Base-by-base conservation (phyloP, 2,888 invertebrate species). In the Trachelus troglodyta region DNA sequence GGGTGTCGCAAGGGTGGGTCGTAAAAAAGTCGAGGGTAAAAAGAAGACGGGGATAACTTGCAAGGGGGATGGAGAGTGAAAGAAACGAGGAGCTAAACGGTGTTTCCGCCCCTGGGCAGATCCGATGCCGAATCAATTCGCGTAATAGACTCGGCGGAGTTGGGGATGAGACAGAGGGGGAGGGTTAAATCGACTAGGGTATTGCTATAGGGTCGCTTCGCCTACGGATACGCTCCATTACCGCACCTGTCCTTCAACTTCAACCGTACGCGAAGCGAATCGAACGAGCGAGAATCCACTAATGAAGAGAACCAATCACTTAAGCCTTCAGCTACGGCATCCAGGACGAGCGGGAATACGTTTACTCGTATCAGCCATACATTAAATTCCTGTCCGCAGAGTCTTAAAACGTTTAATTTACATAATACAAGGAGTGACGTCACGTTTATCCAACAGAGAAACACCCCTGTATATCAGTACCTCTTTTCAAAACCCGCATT, bases 251-350 rank as follows among this genome's bases (percentile, higher is more conserved):
- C 89, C 87, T 87, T 88, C 86, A 87, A 88, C 84, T 84, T 78
- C 74, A n/a, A 30, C n/a, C 35, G 74, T 84, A 56, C 71, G 79
- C 78, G 77, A 75, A 83, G 83, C 79, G 83, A 81, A 80, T 81
- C 83, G 81, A 80, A 81, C 75, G 76, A 77, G 82, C 79, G 79
- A 80, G 31, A 69, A 69, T 33, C 69, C 82, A 84, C 86, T 89
- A 89, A 90, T 89, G 90, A 90, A 89, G 89, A 89, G 90, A 90
- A 89, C 87, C 90, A 90, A 90, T 90, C 89, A 90, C 90, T 90
- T 90, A 90, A 87, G 85, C 84, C 76, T 75, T 11, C 33, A 4
- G 31, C 15, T 40, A 15, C 15, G 1, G 15, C 4, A 15, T 40
- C 40, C 40, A 40, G 15, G 40, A 6, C 40, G 40, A 40, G 6